These are phyloP conservation scores for Neria commutata DNA, from an alignment of 2,888 invertebrate genomes.

Conservation along the genomic window DNA sequence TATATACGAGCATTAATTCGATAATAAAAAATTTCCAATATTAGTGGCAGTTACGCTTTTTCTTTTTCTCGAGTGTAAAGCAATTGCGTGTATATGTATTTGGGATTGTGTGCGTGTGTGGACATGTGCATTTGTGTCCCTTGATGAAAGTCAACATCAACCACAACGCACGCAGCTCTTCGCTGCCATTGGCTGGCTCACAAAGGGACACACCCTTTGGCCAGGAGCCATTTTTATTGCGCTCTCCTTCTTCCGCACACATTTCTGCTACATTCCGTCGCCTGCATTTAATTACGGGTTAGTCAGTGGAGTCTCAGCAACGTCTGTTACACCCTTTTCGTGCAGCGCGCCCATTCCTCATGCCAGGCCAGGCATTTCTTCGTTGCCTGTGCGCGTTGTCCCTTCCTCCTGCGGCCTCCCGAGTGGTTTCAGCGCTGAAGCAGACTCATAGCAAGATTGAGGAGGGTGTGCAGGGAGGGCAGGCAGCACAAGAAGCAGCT, in stretches of 20 bases:
- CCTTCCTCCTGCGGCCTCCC: not conserved
- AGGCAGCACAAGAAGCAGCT: too few species aligned
- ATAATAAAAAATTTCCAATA: too few species aligned
- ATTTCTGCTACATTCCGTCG: not conserved
- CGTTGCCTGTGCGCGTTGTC: not conserved
- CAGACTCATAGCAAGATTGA: conserved; percentile 24
- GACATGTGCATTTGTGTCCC: too few species aligned
- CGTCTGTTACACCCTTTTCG: conserved; percentile 6
- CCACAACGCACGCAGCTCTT: too few species aligned
- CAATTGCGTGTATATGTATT: too few species aligned
- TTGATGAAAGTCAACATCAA: too few species aligned
- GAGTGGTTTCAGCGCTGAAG: conserved; percentile 1
- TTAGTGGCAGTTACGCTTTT: too few species aligned
- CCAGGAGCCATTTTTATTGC: conserved; percentile 24
- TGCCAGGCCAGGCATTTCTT: not conserved
- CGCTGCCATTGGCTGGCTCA: conserved; percentile 16
- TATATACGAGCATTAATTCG: too few species aligned
- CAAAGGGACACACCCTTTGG: conserved; percentile 11
- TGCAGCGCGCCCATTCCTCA: not conserved
- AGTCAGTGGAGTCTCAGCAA: not conserved
- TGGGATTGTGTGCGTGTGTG: too few species aligned
- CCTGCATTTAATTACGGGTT: conserved; percentile 1
- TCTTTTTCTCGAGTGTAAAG: too few species aligned
- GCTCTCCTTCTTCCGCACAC: conserved; percentile 10
- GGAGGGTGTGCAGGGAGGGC: too few species aligned